phyloP scores from a whole-genome alignment of 2,113 vertebrate genomes.

The Rhinolophus sinicus region DNA sequence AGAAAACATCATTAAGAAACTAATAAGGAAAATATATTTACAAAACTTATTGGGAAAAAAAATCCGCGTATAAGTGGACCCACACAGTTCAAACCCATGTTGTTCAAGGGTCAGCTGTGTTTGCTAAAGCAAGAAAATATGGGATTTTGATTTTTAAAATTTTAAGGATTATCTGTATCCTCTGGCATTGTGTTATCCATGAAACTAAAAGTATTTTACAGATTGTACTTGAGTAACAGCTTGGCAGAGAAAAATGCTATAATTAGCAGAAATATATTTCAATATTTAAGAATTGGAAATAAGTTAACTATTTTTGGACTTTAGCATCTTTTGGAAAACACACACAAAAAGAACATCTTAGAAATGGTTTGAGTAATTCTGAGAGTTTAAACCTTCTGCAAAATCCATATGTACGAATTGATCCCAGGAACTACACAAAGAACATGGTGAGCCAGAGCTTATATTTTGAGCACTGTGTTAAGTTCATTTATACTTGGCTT shows the following conservation, averaged over 20 bases:
- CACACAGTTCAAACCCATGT: background rate
- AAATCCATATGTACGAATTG: background rate
- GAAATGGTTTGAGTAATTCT: background rate
- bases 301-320: background rate
- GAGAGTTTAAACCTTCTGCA: background rate
- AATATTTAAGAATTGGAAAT: slow-evolving; percentile 18
- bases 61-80: background rate
- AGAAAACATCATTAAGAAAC: background rate
- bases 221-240: background rate
- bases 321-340: background rate
- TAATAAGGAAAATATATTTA: background rate
- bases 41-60: background rate
- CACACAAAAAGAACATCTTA: background rate
- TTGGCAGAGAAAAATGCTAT: background rate
- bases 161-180: background rate
- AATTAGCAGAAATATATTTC: background rate
- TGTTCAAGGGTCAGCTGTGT: background rate
- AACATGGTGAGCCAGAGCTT: background rate
- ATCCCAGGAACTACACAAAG: background rate
- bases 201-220: background rate
- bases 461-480: background rate
- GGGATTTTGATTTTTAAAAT: background rate
- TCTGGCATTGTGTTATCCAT: background rate
- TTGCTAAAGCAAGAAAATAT: background rate
- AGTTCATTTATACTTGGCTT: background rate